Percentiles rank a stretch among this genome's conserved stretches.
Conservation (phyloP, 2,797 vertebrate genomes). For the Sebastes oblongus region DNA sequence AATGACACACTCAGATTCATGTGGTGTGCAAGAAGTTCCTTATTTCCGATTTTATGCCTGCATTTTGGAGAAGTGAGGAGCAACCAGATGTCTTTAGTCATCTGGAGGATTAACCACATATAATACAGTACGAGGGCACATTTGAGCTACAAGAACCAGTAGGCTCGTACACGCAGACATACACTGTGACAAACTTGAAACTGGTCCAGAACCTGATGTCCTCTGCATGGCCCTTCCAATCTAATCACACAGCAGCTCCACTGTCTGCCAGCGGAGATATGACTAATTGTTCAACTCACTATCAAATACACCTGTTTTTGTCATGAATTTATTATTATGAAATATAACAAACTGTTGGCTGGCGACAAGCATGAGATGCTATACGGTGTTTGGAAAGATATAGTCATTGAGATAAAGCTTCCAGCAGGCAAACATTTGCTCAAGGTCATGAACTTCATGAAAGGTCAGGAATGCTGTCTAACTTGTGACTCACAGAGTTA, state of each 20-base stretch:
- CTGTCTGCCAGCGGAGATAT: not conserved
- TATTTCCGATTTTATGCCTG: not conserved
- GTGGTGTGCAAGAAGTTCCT: not conserved
- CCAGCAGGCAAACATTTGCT: not conserved
- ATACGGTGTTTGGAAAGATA: not conserved
- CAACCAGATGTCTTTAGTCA: not conserved
- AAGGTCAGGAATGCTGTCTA: not conserved
- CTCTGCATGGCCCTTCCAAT: slow-evolving; percentile 30
- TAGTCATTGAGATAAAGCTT: slow-evolving; percentile 2
- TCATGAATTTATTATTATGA: slow-evolving; percentile 10
- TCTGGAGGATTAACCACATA: not conserved
- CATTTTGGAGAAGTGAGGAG: slow-evolving; percentile 11
- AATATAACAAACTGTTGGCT: not conserved
- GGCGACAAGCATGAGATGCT: not conserved
- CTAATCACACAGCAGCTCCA: not conserved
- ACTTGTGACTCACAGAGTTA: not conserved
- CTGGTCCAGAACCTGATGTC: not conserved
- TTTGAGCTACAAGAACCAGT: not conserved
- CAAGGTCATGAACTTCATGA: slow-evolving; percentile 40
- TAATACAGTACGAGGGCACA: not conserved
- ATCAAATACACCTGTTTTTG: slow-evolving; percentile 11
- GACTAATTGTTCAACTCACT: not conserved
- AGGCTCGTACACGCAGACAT: not conserved
- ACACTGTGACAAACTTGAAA: not conserved
- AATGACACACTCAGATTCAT: not conserved